Conservation (phyloP, 2,888 invertebrate species). For the Morpho helenor region DNA sequence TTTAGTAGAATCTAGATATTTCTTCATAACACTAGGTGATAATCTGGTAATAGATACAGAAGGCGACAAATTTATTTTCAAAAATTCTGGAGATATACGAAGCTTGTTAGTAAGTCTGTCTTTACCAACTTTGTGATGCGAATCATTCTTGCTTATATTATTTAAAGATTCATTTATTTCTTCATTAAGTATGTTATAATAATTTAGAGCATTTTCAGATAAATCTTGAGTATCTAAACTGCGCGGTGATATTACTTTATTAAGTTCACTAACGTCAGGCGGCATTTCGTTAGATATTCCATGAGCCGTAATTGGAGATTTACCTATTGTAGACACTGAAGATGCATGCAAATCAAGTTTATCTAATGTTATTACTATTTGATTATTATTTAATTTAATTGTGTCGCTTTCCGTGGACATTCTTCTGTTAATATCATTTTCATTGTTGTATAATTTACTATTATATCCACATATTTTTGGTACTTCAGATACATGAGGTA, state of each 20-base stretch:
- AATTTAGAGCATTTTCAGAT: slow-evolving; percentile 41
- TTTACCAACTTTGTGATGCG: neutral
- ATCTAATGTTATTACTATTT: neutral
- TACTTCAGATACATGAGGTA: slow-evolving; percentile 36
- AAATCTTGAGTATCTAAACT: slow-evolving; percentile 44
- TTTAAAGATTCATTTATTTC: slow-evolving; percentile 28
- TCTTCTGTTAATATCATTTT: neutral
- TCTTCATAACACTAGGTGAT: slow-evolving; percentile 25
- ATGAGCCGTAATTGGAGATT: slow-evolving; percentile 50
- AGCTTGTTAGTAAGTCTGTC: neutral
- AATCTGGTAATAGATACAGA: slow-evolving; percentile 25
- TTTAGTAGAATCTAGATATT: slow-evolving; percentile 4
- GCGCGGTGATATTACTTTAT: slow-evolving; percentile 38
- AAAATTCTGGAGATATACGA: no score
- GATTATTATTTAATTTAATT: slow-evolving; percentile 3
- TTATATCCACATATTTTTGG: slow-evolving; percentile 42
- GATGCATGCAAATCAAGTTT: slow-evolving; percentile 29
- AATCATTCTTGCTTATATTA: neutral
- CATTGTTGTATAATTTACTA: slow-evolving; percentile 2
- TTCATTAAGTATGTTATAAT: slow-evolving; percentile 41
- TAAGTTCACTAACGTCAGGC: slow-evolving; percentile 38
- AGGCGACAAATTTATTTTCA: slow-evolving; percentile 4
- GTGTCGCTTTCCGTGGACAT: neutral
- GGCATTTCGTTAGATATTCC: slow-evolving; percentile 49
- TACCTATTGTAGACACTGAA: slow-evolving; percentile 48